These are phyloP conservation scores for Gorilla gorilla DNA, from an alignment of 2,113 vertebrate genomes.

Conservation along the genomic window DNA sequence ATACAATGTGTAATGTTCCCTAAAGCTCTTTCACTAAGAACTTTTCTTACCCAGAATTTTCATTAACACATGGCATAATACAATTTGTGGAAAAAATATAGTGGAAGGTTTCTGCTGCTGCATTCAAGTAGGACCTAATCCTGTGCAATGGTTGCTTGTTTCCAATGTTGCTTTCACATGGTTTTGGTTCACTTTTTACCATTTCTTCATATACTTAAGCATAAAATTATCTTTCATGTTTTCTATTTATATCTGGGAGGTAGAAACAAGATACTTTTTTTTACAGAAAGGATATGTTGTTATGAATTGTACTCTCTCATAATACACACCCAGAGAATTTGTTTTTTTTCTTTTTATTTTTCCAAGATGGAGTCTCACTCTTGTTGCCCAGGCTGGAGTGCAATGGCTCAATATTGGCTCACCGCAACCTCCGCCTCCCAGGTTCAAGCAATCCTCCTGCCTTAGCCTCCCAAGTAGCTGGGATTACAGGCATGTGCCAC, in stretches of 20 bases:
- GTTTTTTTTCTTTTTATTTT: slow-evolving; percentile 5
- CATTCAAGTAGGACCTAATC: background rate
- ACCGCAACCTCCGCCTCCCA: too few species aligned
- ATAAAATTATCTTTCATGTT: background rate
- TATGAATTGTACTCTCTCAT: background rate
- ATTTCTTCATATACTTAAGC: background rate
- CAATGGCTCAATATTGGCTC: too few species aligned
- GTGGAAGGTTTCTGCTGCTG: background rate
- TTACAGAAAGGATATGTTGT: background rate
- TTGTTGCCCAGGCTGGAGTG: too few species aligned
- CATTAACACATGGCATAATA: background rate
- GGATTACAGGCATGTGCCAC: too few species aligned
- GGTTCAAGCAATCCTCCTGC: too few species aligned
- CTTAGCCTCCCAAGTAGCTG: too few species aligned
- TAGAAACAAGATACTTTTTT: background rate
- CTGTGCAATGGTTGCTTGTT: background rate
- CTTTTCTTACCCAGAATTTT: background rate
- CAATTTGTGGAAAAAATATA: background rate
- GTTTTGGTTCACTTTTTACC: background rate
- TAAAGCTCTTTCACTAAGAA: background rate
- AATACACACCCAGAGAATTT: background rate
- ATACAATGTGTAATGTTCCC: background rate
- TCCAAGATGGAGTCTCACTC: too few species aligned
- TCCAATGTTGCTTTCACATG: background rate
- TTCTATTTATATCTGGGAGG: background rate